These are phyloP conservation scores for Mugil cephalus DNA, from an alignment of 2,113 vertebrate species.

Conservation along the genomic window DNA sequence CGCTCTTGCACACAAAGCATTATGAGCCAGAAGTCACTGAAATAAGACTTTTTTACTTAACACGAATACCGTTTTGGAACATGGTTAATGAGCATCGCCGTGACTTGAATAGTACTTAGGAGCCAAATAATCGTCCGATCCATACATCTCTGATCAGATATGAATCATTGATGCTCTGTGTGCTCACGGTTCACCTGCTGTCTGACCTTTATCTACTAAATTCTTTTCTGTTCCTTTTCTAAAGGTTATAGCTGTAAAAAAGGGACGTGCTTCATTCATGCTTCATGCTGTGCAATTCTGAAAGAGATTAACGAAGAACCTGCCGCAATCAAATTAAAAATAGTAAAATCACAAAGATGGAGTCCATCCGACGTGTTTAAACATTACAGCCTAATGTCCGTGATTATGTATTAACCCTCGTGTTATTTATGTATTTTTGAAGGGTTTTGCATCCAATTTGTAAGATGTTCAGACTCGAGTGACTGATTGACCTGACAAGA, in stretches of 20 bases:
- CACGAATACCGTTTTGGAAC: slow-evolving; percentile 14
- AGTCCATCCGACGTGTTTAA: background rate
- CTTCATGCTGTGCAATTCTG: slow-evolving; percentile 18
- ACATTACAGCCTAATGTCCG: background rate
- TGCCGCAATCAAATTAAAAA: too few species aligned
- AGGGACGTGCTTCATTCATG: slow-evolving; percentile 24
- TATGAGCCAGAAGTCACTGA: slow-evolving; percentile 5
- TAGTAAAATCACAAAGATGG: too few species aligned
- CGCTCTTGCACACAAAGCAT: background rate
- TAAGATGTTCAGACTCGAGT: background rate
- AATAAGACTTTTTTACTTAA: too few species aligned
- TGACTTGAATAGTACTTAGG: slow-evolving; percentile 38
- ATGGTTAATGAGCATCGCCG: slow-evolving; percentile 55
- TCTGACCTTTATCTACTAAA: slow-evolving; percentile 12
- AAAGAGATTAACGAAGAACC: slow-evolving; percentile 20
- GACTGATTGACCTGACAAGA: background rate
- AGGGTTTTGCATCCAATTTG: background rate
- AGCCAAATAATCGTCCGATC: slow-evolving; percentile 53
- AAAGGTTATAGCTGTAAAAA: slow-evolving; percentile 40
- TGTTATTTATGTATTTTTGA: background rate
- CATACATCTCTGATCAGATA: slow-evolving; percentile 41
- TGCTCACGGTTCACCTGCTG: slow-evolving; percentile 17
- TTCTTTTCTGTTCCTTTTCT: slow-evolving; percentile 10
- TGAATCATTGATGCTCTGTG: slow-evolving; percentile 60
- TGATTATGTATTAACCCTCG: background rate